Evolutionary conservation across 2,113 vertebrate genomes (phyloP).

Genomic region (Archocentrus centrarchus): DNA sequence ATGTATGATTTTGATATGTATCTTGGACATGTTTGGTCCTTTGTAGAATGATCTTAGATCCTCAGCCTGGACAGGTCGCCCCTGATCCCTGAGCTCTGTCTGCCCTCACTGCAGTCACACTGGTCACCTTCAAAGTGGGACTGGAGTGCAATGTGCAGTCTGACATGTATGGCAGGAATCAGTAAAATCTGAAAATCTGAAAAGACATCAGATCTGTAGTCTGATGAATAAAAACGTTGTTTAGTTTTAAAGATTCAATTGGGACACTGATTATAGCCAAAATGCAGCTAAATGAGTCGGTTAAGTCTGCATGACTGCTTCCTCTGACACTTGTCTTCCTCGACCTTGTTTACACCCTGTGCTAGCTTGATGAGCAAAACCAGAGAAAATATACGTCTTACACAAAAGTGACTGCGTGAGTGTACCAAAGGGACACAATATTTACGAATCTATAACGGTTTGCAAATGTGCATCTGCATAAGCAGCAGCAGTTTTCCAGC

Average conservation of each 20-base stretch:
- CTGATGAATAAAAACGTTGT: not conserved
- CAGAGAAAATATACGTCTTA: not conserved
- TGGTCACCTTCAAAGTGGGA: not conserved
- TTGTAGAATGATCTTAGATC: too few relatives aligned
- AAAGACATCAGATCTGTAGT: not conserved
- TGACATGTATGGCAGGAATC: not conserved
- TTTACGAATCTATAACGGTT: not conserved
- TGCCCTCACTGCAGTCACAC: too few relatives aligned
- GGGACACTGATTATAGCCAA: too few relatives aligned
- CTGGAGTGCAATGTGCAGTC: not conserved
- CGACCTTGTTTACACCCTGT: too few relatives aligned
- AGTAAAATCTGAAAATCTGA: not conserved
- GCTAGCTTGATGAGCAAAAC: not conserved
- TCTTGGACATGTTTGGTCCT: fast-evolving
- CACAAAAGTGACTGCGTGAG: not conserved
- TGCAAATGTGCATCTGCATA: not conserved
- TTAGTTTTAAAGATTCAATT: too few relatives aligned
- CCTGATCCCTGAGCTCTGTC: not conserved
- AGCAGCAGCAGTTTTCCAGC: not conserved
- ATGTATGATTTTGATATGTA: not conserved
- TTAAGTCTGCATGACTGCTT: too few relatives aligned
- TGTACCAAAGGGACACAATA: not conserved
- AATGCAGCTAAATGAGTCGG: too few relatives aligned
- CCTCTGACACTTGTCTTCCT: too few relatives aligned
- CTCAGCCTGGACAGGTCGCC: not conserved